Percentiles rank a stretch among this genome's conserved stretches.
Conservation (phyloP, 35 echinoderm and acorn worm genomes). For the Ophiothrix spiculata region DNA sequence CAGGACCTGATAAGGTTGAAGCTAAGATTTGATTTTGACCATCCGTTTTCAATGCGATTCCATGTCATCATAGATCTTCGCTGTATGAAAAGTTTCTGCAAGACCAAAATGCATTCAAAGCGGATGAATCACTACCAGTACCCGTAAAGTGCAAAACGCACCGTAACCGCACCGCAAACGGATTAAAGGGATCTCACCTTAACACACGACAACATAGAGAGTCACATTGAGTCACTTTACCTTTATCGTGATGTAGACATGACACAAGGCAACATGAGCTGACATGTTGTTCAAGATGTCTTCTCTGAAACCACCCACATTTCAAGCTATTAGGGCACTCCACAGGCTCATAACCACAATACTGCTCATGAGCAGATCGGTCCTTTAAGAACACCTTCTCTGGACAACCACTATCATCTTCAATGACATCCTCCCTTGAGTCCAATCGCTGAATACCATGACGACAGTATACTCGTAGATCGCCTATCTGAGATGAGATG, state of each 20-base stretch:
- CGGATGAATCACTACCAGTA: no score
- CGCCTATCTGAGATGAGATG: conserved; percentile 77
- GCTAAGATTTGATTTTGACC: no score
- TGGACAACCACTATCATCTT: conserved; percentile 71
- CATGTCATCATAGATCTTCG: no score
- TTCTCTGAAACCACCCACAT: conserved; percentile 64
- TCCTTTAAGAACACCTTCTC: conserved; percentile 46
- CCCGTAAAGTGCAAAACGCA: no score
- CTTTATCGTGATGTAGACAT: conserved; percentile 31
- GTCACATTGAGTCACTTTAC: no score
- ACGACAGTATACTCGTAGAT: conserved; percentile 74
- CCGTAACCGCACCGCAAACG: no score
- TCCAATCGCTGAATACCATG: conserved; percentile 76
- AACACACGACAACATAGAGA: no score
- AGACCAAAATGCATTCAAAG: no score
- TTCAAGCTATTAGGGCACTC: conserved; percentile 65
- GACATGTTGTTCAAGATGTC: conserved; percentile 54
- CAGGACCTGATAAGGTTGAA: no score
- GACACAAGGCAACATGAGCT: conserved; percentile 13
- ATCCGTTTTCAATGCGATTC: no score
- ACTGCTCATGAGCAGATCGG: conserved; percentile 36
- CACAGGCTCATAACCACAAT: conserved; percentile 49
- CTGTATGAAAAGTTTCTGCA: no score
- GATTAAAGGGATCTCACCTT: no score
- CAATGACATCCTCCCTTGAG: conserved; percentile 63